phyloP scores from a whole-genome alignment of 2,888 invertebrate genomes.

The Itoplectis maculator region DNA sequence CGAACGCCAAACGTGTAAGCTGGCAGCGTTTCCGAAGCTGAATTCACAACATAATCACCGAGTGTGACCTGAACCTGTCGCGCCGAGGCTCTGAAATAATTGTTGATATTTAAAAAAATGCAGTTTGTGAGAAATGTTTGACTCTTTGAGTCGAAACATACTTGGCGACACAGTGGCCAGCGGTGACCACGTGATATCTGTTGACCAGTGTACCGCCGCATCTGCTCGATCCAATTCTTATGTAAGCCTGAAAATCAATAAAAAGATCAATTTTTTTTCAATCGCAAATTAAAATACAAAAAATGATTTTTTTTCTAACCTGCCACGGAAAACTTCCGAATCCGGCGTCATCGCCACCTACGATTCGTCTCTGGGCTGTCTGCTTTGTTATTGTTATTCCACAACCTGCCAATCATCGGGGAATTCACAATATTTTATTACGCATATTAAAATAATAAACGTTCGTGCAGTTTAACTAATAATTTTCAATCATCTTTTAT shows the following conservation, averaged over 20 bases:
- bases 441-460: background rate
- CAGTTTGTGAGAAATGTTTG: background rate
- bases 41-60: constrained; percentile 97
- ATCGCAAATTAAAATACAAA: constrained; percentile 24
- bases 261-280: constrained; percentile 18
- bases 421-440: constrained; percentile 26
- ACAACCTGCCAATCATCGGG: constrained; percentile 89
- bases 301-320: constrained; percentile 83
- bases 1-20: constrained; percentile 97
- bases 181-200: constrained; percentile 95
- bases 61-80: constrained; percentile 96
- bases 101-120: constrained; percentile 11
- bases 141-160: constrained; percentile 76
- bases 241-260: constrained; percentile 88
- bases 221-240: constrained; percentile 96
- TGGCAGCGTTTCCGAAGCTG: constrained; percentile 95
- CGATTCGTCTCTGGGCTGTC: constrained; percentile 94
- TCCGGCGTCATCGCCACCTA: constrained; percentile 97
- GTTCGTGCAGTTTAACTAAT: background rate
- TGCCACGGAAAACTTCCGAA: constrained; percentile 98
- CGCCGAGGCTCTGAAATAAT: constrained; percentile 90
- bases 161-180: constrained; percentile 96
- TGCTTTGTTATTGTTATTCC: constrained; percentile 94
- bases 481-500: background rate
- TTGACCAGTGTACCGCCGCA: constrained; percentile 97